These are phyloP conservation scores for Mustela lutreola DNA, from an alignment of 2,113 vertebrate species.

Conservation along the genomic window DNA sequence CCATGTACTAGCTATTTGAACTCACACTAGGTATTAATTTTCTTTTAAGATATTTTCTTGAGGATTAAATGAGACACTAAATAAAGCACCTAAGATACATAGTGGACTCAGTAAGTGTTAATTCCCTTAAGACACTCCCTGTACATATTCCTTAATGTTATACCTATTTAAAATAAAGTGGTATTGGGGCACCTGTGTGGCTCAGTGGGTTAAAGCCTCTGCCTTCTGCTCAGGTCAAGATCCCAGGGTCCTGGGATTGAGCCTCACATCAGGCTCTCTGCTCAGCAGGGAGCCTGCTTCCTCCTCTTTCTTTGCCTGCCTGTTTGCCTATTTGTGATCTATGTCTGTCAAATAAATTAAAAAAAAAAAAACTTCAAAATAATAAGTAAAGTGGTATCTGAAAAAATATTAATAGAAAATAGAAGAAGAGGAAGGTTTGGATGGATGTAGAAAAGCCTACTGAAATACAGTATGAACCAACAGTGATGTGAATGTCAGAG, in stretches of 20 bases:
- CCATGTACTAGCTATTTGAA: not conserved
- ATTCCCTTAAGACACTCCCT: not conserved
- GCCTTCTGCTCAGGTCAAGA: too few species aligned
- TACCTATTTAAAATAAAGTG: constrained; percentile 2
- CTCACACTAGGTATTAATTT: not conserved
- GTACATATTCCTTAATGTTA: not conserved
- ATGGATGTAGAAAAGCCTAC: not conserved
- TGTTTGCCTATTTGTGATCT: too few species aligned
- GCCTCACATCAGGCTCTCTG: too few species aligned
- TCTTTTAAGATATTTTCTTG: constrained; percentile 31
- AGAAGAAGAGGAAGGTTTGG: not conserved
- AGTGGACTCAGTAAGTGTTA: not conserved
- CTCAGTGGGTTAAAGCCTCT: too few species aligned
- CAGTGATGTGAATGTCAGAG: not conserved
- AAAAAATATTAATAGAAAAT: not conserved
- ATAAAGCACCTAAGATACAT: not conserved
- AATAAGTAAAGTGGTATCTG: not conserved
- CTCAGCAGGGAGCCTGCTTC: too few species aligned
- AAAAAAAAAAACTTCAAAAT: too few species aligned
- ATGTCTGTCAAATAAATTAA: too few species aligned
- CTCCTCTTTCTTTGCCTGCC: too few species aligned
- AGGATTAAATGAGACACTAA: not conserved
- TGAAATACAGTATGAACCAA: not conserved
- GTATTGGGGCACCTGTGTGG: too few species aligned
- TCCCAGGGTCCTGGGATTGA: too few species aligned